Conservation (phyloP, 1,140 invertebrate species). For the Probaryconus sp. region DNA sequence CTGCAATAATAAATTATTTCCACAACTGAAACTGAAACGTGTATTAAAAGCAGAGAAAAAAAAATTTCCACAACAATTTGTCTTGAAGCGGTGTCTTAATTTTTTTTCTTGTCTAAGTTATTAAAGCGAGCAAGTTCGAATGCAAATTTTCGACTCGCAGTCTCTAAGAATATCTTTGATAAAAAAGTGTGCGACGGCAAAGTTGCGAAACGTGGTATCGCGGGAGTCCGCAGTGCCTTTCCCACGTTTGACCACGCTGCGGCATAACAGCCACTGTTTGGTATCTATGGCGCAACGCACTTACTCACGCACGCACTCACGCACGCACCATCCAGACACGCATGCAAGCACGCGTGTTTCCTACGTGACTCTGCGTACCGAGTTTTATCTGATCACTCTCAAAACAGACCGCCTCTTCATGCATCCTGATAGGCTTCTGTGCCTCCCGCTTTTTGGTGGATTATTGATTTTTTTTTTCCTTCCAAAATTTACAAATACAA, state of each 20-base stretch:
- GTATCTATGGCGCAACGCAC: constrained; percentile 50
- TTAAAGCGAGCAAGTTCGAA: constrained; percentile 26
- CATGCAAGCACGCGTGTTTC: constrained; percentile 59
- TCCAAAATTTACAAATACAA: too few relatives aligned
- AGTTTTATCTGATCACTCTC: constrained; percentile 70
- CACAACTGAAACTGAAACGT: too few relatives aligned
- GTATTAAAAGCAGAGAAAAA: too few relatives aligned
- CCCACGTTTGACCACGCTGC: constrained; percentile 62
- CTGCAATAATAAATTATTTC: too few relatives aligned
- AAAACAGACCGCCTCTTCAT: constrained; percentile 63
- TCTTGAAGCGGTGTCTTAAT: constrained; percentile 7
- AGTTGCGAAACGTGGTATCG: constrained; percentile 44
- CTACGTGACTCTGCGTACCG: constrained; percentile 50
- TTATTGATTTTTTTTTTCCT: too few relatives aligned
- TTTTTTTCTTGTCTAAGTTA: constrained; percentile 22
- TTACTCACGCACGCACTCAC: constrained; percentile 51
- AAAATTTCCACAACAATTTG: constrained; percentile 26
- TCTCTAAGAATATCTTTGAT: constrained; percentile 43
- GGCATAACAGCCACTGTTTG: constrained; percentile 50
- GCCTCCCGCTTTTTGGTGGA: constrained; percentile 44
- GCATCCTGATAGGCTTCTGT: constrained; percentile 65
- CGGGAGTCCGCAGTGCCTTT: constrained; percentile 43
- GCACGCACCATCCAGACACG: constrained; percentile 59
- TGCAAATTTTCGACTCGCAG: constrained; percentile 43
- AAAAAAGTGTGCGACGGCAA: constrained; percentile 41